phyloP scores from a whole-genome alignment of 2,888 invertebrate genomes.

The Tetramorium bicarinatum region DNA sequence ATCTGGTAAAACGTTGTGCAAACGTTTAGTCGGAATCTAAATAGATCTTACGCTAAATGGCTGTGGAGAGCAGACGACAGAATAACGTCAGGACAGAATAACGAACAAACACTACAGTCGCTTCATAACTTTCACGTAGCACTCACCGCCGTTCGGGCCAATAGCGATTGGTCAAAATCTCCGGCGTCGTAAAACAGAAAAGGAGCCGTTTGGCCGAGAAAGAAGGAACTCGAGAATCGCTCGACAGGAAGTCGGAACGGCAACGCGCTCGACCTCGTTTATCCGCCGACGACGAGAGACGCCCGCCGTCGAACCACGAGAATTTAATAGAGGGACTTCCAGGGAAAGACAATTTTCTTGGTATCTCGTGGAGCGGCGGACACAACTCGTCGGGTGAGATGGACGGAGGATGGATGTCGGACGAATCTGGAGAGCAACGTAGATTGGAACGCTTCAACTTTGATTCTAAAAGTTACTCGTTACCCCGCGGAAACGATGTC shows the following conservation, averaged over 20 bases:
- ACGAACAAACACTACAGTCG: slow-evolving; percentile 6
- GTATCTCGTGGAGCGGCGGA: slow-evolving; percentile 64
- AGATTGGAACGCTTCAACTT: slow-evolving; percentile 57
- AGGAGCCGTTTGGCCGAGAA: slow-evolving; percentile 32
- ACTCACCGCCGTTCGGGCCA: slow-evolving; percentile 47
- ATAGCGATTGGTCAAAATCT: slow-evolving; percentile 62
- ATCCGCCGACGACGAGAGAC: slow-evolving; percentile 60
- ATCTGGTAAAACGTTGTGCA: not conserved
- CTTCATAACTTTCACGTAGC: slow-evolving; percentile 18
- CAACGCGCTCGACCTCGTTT: slow-evolving; percentile 65
- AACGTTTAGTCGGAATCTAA: not conserved
- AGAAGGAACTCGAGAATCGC: slow-evolving; percentile 45
- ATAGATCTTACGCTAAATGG: not conserved
- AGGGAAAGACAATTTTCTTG: slow-evolving; percentile 73
- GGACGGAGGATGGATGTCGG: slow-evolving; percentile 34
- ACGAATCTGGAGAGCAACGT: slow-evolving; percentile 46
- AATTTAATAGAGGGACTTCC: slow-evolving; percentile 74
- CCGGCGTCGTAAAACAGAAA: slow-evolving; percentile 37
- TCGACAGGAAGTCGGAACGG: slow-evolving; percentile 52
- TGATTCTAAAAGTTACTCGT: slow-evolving; percentile 55
- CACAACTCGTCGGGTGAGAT: slow-evolving; percentile 54
- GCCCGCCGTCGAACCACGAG: slow-evolving; percentile 69
- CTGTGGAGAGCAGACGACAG: not conserved
- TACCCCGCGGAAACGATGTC: slow-evolving; percentile 41
- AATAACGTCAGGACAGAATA: not conserved